Evolutionary conservation across 2,113 vertebrate species (phyloP).

Genomic region (Phasianus colchicus): DNA sequence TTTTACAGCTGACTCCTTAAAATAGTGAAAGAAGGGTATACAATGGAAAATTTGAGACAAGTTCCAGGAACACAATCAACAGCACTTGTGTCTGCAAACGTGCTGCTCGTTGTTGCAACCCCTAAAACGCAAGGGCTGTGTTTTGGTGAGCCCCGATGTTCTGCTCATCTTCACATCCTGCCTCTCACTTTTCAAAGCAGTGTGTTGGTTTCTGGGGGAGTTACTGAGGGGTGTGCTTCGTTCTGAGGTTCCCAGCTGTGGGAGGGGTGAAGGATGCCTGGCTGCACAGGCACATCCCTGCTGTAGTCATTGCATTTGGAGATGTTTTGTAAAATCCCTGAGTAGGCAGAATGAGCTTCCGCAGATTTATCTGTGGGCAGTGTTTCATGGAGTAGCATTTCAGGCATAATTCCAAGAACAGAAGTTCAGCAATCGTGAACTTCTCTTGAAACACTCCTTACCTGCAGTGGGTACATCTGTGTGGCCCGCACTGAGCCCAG

Average conservation of each 20-base stretch:
- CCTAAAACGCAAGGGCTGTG: not conserved
- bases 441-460: not conserved
- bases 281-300: not conserved
- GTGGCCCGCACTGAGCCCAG: not conserved
- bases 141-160: rapidly evolving
- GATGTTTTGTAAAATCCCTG: not conserved
- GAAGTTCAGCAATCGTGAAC: not conserved
- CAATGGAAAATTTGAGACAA: slow-evolving; percentile 42
- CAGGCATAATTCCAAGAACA: not conserved
- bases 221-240: not conserved
- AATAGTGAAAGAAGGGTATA: slow-evolving; percentile 48
- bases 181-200: not conserved
- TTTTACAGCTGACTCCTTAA: slow-evolving; percentile 64
- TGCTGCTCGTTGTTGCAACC: not conserved
- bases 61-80: not conserved
- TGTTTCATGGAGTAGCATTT: not conserved
- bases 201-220: not conserved
- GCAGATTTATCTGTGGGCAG: not conserved
- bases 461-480: not conserved
- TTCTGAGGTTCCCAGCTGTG: rapidly evolving
- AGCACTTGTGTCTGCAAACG: not conserved
- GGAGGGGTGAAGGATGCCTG: not conserved
- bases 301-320: not conserved
- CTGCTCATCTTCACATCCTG: not conserved
- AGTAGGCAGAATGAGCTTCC: not conserved